phyloP scores from a whole-genome alignment of 1,140 invertebrate genomes.

The Berghia stephanieae region DNA sequence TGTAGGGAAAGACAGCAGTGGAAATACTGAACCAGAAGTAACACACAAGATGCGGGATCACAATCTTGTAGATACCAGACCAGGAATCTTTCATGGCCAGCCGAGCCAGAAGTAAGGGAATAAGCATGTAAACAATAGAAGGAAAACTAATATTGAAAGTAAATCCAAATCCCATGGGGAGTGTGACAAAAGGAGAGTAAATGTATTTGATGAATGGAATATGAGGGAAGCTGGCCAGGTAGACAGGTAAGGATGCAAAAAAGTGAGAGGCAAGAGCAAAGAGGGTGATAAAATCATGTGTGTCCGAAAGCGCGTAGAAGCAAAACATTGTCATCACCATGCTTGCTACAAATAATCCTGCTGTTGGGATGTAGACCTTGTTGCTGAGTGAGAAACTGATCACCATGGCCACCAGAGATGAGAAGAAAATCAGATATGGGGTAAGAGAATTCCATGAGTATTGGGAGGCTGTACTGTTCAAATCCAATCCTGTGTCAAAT shows the following conservation, averaged over 20 bases:
- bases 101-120: slow-evolving; percentile 77
- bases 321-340: slow-evolving; percentile 79
- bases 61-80: slow-evolving; percentile 79
- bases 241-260: slow-evolving; percentile 83
- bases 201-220: slow-evolving; percentile 48
- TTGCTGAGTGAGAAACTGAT: slow-evolving; percentile 81
- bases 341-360: slow-evolving; percentile 81
- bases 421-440: slow-evolving; percentile 82
- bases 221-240: slow-evolving; percentile 73
- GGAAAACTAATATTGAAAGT: slow-evolving; percentile 68
- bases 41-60: slow-evolving; percentile 86
- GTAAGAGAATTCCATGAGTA: slow-evolving; percentile 84
- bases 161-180: slow-evolving; percentile 49
- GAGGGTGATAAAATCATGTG: slow-evolving; percentile 77
- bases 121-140: slow-evolving; percentile 79
- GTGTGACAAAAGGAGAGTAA: slow-evolving; percentile 45
- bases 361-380: slow-evolving; percentile 81
- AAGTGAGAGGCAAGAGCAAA: slow-evolving; percentile 82
- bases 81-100: slow-evolving; percentile 80
- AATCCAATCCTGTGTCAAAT: slow-evolving; percentile 66
- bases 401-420: slow-evolving; percentile 78
- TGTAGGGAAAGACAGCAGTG: slow-evolving; percentile 59
- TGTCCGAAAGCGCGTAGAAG: slow-evolving; percentile 75
- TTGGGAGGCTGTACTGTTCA: slow-evolving; percentile 81
- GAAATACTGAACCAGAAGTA: slow-evolving; percentile 84